Evolutionary conservation across 2,888 invertebrate species (phyloP).

Genomic region (Pecten maximus): DNA sequence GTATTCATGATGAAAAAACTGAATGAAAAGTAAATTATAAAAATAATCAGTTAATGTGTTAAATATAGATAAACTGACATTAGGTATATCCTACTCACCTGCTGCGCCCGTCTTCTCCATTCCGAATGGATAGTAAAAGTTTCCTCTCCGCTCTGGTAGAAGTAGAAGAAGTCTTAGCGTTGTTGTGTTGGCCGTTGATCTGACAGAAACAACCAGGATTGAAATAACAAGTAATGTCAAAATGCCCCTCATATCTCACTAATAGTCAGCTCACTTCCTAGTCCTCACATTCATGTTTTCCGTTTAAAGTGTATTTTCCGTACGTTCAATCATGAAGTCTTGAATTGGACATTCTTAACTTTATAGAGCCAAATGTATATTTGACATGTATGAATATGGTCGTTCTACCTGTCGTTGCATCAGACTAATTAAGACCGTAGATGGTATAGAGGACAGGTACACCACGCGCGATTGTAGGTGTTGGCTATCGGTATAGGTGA

Average conservation of each 20-base stretch:
- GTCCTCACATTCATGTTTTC: no score
- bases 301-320: no score
- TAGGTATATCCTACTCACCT: slow-evolving; percentile 36
- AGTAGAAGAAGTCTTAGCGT: slow-evolving; percentile 42
- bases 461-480: not conserved
- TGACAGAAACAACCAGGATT: not conserved
- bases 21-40: not conserved
- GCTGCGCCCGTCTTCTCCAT: slow-evolving; percentile 52
- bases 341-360: no score
- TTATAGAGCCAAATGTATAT: no score
- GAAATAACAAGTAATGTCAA: not conserved
- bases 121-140: slow-evolving; percentile 53
- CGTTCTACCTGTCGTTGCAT: no score
- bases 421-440: no score
- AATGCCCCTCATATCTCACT: not conserved
- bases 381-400: no score
- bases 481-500: not conserved
- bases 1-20: no score
- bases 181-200: not conserved
- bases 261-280: not conserved
- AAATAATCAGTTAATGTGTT: not conserved
- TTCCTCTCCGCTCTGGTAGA: slow-evolving; percentile 47
- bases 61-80: not conserved
- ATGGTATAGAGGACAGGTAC: no score
- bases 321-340: no score